phyloP scores from a whole-genome alignment of 2,888 invertebrate genomes.

The Blastobasis lacticolella region DNA sequence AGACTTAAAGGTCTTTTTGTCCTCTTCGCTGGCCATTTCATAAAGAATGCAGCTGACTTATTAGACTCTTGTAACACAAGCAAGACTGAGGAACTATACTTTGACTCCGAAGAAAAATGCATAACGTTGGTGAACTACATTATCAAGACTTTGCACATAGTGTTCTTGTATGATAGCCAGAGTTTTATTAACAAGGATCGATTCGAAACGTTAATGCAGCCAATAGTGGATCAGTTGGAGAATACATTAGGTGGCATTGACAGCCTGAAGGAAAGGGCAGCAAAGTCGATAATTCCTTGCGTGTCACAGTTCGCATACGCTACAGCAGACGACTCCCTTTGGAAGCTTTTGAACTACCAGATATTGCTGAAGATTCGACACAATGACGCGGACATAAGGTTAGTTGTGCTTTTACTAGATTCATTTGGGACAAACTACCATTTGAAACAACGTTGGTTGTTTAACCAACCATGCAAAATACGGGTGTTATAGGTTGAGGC shows the following conservation, averaged over 20 bases:
- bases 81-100: slow-evolving; percentile 69
- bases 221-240: slow-evolving; percentile 91
- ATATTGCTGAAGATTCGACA: slow-evolving; percentile 90
- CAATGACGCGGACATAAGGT: slow-evolving; percentile 80
- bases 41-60: slow-evolving; percentile 86
- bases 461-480: too few relatives aligned
- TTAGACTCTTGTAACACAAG: slow-evolving; percentile 79
- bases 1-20: slow-evolving; percentile 90
- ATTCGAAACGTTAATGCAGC: slow-evolving; percentile 88
- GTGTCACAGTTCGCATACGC: slow-evolving; percentile 88
- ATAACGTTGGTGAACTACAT: slow-evolving; percentile 80
- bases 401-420: slow-evolving; percentile 1
- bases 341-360: slow-evolving; percentile 94
- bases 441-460: too few relatives aligned
- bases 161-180: slow-evolving; percentile 88
- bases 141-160: slow-evolving; percentile 81
- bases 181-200: slow-evolving; percentile 89
- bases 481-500: too few relatives aligned
- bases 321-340: slow-evolving; percentile 87
- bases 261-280: slow-evolving; percentile 74
- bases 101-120: slow-evolving; percentile 72
- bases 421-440: too few relatives aligned
- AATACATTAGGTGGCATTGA: slow-evolving; percentile 80
- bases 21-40: slow-evolving; percentile 89
- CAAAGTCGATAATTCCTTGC: slow-evolving; percentile 81